Percentiles rank a stretch among this genome's conserved stretches.
Conservation (phyloP, 2,797 vertebrate species). For the Crenuchus spilurus region DNA sequence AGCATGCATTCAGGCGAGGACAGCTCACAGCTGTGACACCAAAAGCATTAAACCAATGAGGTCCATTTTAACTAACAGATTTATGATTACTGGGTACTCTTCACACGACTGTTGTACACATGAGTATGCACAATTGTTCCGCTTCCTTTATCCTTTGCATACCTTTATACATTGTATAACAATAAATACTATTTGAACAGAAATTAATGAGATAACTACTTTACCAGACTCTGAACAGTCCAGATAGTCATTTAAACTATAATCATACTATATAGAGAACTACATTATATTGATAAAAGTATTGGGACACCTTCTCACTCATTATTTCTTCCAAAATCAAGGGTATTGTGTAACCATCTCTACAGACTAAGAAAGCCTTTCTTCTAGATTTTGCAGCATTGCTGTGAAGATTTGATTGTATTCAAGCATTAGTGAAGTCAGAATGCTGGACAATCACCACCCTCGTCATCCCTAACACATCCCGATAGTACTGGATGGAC, state of each 20-base stretch:
- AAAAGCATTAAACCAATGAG: background rate
- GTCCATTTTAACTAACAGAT: background rate
- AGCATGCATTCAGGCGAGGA: conserved; percentile 13
- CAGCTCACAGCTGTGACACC: conserved; percentile 14
- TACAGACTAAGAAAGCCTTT: background rate
- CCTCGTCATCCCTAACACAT: too few species aligned
- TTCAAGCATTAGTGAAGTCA: too few species aligned
- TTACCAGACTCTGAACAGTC: background rate
- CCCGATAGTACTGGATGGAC: background rate
- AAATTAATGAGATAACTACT: too few species aligned
- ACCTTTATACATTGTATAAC: background rate
- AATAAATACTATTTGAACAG: background rate
- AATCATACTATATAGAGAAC: too few species aligned
- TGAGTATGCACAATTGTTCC: background rate
- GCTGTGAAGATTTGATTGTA: too few species aligned
- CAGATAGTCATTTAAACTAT: too few species aligned
- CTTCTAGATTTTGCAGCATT: too few species aligned
- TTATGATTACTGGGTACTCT: conserved; percentile 6
- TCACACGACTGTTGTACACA: background rate
- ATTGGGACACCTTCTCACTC: too few species aligned
- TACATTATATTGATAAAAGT: too few species aligned
- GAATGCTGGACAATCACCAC: too few species aligned
- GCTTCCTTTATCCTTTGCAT: background rate
- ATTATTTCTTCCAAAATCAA: too few species aligned
- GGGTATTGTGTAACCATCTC: too few species aligned